These are phyloP conservation scores for Stegostoma tigrinum DNA, from an alignment of 2,113 vertebrate species.

Conservation along the genomic window DNA sequence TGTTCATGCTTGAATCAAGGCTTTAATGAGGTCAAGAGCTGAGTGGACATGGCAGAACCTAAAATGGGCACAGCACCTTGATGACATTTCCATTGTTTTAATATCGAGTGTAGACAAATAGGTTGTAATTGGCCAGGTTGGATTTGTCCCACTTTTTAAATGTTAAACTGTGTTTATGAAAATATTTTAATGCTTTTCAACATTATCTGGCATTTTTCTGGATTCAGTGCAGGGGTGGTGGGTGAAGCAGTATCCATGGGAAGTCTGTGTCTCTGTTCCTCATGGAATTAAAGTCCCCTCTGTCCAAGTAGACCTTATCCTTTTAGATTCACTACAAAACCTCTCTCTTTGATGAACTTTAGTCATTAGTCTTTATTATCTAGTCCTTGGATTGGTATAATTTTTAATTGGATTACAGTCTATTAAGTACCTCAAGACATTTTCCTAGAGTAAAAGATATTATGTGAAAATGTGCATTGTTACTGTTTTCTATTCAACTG, in stretches of 20 bases:
- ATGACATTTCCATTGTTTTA: background rate
- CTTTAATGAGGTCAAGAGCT: background rate
- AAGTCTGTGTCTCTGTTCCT: too few species aligned
- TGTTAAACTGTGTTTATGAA: too few species aligned
- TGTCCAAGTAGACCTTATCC: background rate
- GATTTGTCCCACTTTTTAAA: background rate
- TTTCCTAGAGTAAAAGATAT: background rate
- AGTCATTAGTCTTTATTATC: background rate
- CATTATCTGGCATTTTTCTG: background rate
- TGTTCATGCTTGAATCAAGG: too few species aligned
- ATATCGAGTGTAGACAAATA: background rate
- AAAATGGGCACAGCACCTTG: background rate
- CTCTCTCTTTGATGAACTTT: background rate
- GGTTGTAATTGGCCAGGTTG: background rate
- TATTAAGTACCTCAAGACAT: background rate
- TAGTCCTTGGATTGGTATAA: background rate
- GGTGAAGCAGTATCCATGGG: too few species aligned
- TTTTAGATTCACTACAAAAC: background rate
- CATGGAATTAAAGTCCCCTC: too few species aligned
- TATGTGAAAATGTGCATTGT: background rate
- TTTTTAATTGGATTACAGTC: background rate
- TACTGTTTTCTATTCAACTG: background rate
- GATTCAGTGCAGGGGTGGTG: background rate
- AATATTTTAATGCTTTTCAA: background rate
- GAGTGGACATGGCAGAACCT: background rate